Conservation (phyloP, 2,888 invertebrate genomes). For the Marasmarcha lunaedactyla region DNA sequence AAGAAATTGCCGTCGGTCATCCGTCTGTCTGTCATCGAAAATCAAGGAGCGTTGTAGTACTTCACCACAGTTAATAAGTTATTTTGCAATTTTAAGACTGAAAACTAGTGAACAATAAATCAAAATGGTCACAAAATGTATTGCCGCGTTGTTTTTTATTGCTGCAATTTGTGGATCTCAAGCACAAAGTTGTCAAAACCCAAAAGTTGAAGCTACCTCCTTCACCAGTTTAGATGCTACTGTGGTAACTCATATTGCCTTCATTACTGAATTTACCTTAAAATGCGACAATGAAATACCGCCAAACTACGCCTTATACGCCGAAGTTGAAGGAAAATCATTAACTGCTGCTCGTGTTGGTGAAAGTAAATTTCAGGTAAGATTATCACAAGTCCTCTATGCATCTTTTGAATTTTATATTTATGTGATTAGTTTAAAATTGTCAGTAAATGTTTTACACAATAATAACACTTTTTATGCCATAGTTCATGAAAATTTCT, state of each 20-base stretch:
- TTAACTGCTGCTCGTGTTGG: constrained; percentile 85
- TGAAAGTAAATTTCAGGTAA: constrained; percentile 87
- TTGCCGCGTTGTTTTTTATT: constrained; percentile 33
- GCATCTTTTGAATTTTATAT: not conserved
- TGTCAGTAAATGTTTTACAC: not conserved
- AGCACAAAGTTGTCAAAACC: constrained; percentile 60
- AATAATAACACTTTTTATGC: not conserved
- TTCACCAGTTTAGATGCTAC: constrained; percentile 95
- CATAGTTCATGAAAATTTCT: not conserved
- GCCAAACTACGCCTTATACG: constrained; percentile 83
- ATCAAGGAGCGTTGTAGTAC: too few species aligned
- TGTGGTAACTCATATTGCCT: constrained; percentile 89
- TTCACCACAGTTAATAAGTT: constrained; percentile 16
- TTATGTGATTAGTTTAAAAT: not conserved
- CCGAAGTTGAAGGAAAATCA: constrained; percentile 89
- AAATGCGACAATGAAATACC: constrained; percentile 78
- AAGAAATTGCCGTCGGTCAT: not conserved
- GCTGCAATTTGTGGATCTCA: constrained; percentile 28
- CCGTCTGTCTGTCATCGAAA: too few species aligned
- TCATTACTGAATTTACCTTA: constrained; percentile 90
- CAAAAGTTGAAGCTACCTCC: constrained; percentile 79
- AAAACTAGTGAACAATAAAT: constrained; percentile 23
- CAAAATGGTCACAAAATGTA: constrained; percentile 59
- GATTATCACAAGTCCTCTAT: too few species aligned
- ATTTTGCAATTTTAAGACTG: constrained; percentile 20